Evolutionary conservation across 2,113 vertebrate species (phyloP).

Genomic region (Odocoileus virginianus): DNA sequence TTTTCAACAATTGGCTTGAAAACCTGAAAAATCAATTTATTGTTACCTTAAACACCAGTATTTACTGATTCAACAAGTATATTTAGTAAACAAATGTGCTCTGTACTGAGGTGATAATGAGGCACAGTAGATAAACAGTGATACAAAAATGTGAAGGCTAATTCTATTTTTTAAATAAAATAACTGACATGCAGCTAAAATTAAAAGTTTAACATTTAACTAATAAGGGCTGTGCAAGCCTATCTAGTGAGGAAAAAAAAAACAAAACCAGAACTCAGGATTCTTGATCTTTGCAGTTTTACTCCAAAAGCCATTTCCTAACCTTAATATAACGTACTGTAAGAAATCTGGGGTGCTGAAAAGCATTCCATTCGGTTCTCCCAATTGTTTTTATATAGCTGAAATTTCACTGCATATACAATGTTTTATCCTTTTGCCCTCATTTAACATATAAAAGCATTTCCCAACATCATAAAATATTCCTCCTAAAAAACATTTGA

Average conservation of each 20-base stretch:
- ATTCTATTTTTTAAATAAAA: background rate
- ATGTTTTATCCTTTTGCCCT: background rate
- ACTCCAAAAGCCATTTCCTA: background rate
- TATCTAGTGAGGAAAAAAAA: background rate
- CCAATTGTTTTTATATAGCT: background rate
- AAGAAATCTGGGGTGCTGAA: background rate
- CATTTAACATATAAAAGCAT: background rate
- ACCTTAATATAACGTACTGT: background rate
- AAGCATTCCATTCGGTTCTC: background rate
- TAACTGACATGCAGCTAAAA: background rate
- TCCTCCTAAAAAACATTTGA: background rate
- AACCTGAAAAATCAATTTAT: slow-evolving; percentile 83
- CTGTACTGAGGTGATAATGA: background rate
- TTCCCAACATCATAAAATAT: background rate
- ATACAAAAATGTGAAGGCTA: background rate
- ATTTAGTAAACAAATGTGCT: background rate
- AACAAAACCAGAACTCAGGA: background rate
- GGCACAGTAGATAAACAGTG: background rate
- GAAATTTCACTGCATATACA: background rate
- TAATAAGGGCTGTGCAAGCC: background rate
- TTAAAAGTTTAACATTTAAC: background rate
- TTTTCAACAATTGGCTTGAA: slow-evolving; percentile 94
- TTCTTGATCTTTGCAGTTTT: background rate
- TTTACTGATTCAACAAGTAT: background rate
- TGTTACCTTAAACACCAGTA: slow-evolving; percentile 10